Base-by-base conservation (phyloP, 2,113 vertebrate genomes). In the Notothenia rossii region DNA sequence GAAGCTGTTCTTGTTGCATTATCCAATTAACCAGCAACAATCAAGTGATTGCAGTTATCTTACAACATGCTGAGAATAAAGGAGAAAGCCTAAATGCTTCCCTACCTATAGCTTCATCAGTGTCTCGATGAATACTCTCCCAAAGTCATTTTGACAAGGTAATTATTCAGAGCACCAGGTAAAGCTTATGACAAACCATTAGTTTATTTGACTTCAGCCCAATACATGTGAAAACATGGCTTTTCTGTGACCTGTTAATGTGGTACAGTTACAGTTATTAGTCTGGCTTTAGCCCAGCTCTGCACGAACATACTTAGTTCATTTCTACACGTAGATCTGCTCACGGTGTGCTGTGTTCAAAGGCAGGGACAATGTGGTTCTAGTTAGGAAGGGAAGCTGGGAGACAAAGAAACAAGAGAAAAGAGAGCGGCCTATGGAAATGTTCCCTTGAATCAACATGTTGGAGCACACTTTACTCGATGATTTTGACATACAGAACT, bases 191-290 rank as follows among this genome's bases (percentile, higher is more conserved):
- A 72, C 78, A 73, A 81, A 76, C 74, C 73, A 55, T 75, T 29
- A 6, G 85, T 92, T 93, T 93, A 91, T 92, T 91, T 92, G 88
- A 91, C 75, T 93, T 88, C 68, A 88, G 72, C 85, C 82, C 74
- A 55, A 84, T 79, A 82, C 90, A 91, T 90, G 72, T 83, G 76
- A 86, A 84, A 93, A 87, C 89, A 86, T 75, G 73, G 73, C 84
- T 88, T 81, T 85, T 82, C 64, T 77, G 62, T 81, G 88, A 92
- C 90, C 87, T 86, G 75, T 77, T 88, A 90, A 93, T 90, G 90
- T 70, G 50, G 76, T 72, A 54, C 79, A 89, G 84, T 91, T 72
- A 54, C 79, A 89, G 84, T 91, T 90, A 93, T 91, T 91, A 89
- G 88, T 82, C 68, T 89, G 85, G 85, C 88, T 72, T 73, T n/a